Percentiles rank a stretch among this genome's conserved stretches.
Conservation (phyloP, 2,888 invertebrate species). For the Buathra laborator region DNA sequence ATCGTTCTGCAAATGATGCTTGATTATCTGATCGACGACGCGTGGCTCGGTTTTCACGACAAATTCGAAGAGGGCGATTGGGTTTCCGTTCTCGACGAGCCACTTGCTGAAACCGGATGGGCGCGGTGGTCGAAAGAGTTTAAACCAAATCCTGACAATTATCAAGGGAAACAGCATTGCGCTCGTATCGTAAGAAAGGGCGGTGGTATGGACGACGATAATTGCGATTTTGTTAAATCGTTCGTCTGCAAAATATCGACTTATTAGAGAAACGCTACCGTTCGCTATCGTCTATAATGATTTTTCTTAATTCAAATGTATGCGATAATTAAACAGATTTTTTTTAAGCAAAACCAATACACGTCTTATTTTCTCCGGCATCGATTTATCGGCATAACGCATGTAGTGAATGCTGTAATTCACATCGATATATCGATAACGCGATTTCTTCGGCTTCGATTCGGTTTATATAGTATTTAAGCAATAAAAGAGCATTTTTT, state of each 20-base stretch:
- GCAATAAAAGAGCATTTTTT: too few relatives aligned
- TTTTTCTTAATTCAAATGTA: background rate
- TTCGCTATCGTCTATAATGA: background rate
- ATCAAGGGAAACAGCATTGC: conserved; percentile 53
- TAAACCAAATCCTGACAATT: conserved; percentile 58
- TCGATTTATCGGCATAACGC: too few relatives aligned
- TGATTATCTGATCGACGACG: conserved; percentile 42
- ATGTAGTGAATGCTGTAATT: too few relatives aligned
- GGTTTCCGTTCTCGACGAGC: conserved; percentile 66
- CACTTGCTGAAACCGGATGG: conserved; percentile 63
- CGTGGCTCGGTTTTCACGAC: conserved; percentile 71
- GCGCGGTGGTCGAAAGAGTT: conserved; percentile 60
- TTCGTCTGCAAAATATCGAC: conserved; percentile 68
- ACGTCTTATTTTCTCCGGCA: too few relatives aligned
- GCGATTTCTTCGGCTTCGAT: background rate
- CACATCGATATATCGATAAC: background rate
- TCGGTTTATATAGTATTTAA: background rate
- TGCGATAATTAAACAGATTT: too few relatives aligned
- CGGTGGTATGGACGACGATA: conserved; percentile 63
- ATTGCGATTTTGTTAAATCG: conserved; percentile 7
- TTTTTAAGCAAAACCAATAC: too few relatives aligned
- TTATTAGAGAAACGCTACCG: too few relatives aligned
- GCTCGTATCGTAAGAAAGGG: conserved; percentile 44
- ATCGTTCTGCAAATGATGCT: conserved; percentile 57
- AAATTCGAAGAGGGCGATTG: conserved; percentile 70